Evolutionary conservation across 2,888 invertebrate species (phyloP).

Genomic region (Heteromurus nitidus): DNA sequence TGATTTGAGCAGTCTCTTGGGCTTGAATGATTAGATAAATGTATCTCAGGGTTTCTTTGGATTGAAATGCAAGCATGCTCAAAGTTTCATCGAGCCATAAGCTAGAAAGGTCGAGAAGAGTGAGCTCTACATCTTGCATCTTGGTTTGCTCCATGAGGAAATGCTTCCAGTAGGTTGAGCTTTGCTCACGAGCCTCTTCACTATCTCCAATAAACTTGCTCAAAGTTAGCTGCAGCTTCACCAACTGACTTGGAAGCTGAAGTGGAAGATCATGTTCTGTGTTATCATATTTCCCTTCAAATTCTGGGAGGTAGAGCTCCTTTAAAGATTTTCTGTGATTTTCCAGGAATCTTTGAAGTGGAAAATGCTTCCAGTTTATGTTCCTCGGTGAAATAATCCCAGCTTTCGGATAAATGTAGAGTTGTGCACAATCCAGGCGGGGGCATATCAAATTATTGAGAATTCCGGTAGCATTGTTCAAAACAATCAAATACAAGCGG

Average conservation of each 20-base stretch:
- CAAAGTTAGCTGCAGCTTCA: constrained; percentile 33
- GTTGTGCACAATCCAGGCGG: neutral
- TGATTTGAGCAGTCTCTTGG: constrained; percentile 31
- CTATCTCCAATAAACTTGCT: constrained; percentile 46
- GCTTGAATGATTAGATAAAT: constrained; percentile 33
- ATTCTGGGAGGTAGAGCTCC: constrained; percentile 59
- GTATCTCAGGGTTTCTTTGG: constrained; percentile 30
- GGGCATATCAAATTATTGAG: constrained; percentile 32
- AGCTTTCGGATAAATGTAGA: constrained; percentile 55
- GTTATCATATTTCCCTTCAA: constrained; percentile 52
- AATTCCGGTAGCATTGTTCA: constrained; percentile 44
- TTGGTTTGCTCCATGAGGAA: constrained; percentile 41
- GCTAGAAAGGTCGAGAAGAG: constrained; percentile 30
- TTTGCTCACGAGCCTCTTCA: constrained; percentile 41
- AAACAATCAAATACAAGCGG: constrained; percentile 33
- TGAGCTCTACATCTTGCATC: constrained; percentile 24
- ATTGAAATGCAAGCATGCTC: neutral
- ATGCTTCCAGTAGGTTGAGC: constrained; percentile 31
- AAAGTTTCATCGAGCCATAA: constrained; percentile 24
- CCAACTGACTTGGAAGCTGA: constrained; percentile 30
- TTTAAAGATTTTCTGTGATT: constrained; percentile 34
- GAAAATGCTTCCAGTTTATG: constrained; percentile 57
- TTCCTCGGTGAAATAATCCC: constrained; percentile 33
- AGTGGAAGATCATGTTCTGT: neutral
- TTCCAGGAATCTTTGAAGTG: constrained; percentile 53